Conservation (phyloP, 2,113 vertebrate genomes). For the Hippocampus comes region DNA sequence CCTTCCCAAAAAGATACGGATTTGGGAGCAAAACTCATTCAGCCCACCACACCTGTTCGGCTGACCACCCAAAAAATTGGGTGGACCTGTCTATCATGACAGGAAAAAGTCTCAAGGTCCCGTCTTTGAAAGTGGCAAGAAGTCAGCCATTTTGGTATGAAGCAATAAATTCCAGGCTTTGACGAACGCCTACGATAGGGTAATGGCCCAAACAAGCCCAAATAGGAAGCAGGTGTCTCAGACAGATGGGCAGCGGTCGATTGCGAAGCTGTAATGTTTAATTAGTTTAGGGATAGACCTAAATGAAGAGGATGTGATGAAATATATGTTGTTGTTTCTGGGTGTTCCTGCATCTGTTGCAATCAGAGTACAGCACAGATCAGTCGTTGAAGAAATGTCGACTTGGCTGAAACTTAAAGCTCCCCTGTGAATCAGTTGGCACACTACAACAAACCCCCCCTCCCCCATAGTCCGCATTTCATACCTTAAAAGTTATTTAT, state of each 20-base stretch:
- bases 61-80: neutral
- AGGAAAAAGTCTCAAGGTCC: neutral
- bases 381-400: constrained; percentile 28
- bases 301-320: neutral
- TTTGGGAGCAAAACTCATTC: neutral
- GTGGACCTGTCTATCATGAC: neutral
- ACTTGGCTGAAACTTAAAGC: constrained; percentile 51
- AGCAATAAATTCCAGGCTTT: neutral
- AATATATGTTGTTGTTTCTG: neutral
- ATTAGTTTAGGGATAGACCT: neutral
- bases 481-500: neutral
- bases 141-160: neutral
- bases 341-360: neutral
- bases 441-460: neutral
- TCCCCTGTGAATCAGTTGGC: constrained; percentile 44
- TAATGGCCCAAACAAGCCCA: too few species aligned
- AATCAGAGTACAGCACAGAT: neutral
- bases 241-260: neutral
- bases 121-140: neutral
- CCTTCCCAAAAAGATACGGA: neutral
- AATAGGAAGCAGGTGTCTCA: neutral
- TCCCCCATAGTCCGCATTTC: neutral
- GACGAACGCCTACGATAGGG: neutral
- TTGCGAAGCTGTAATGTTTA: neutral
- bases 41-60: neutral